Percentiles rank a stretch among this genome's conserved stretches.
Conservation (phyloP, 2,888 invertebrate species). For the Drosophila leonis region DNA sequence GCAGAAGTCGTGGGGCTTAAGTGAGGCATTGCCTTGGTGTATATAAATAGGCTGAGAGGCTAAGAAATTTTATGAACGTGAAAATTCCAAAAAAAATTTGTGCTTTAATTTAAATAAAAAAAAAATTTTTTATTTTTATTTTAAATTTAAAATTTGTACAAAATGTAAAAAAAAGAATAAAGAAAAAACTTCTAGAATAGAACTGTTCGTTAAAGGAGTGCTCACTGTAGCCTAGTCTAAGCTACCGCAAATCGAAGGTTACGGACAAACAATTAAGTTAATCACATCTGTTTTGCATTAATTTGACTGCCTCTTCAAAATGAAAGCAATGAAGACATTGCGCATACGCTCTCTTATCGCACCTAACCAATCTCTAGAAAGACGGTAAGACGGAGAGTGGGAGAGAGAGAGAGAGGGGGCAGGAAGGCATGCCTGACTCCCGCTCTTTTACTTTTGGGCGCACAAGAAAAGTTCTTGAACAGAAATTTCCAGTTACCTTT, state of each 20-base stretch:
- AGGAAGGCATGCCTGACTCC: not conserved
- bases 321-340: slow-evolving; percentile 65
- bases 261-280: slow-evolving; percentile 75
- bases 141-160: not conserved
- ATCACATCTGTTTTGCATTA: slow-evolving; percentile 70
- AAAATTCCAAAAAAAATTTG: not conserved
- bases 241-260: slow-evolving; percentile 73
- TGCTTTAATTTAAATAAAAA: no score
- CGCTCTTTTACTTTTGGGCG: not conserved
- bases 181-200: not conserved
- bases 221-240: not conserved
- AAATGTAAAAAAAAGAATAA: not conserved
- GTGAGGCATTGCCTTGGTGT: not conserved
- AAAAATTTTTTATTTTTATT: not conserved
- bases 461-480: slow-evolving; percentile 45
- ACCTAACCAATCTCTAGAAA: not conserved
- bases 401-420: not conserved
- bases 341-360: slow-evolving; percentile 57
- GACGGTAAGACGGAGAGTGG: not conserved
- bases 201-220: not conserved
- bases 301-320: slow-evolving; percentile 26
- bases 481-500: slow-evolving; percentile 64
- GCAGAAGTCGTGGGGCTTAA: not conserved
- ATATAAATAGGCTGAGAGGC: not conserved
- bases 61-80: not conserved